These are phyloP conservation scores for Drosophila vallismaia DNA, from an alignment of 2,888 invertebrate genomes.

Conservation along the genomic window DNA sequence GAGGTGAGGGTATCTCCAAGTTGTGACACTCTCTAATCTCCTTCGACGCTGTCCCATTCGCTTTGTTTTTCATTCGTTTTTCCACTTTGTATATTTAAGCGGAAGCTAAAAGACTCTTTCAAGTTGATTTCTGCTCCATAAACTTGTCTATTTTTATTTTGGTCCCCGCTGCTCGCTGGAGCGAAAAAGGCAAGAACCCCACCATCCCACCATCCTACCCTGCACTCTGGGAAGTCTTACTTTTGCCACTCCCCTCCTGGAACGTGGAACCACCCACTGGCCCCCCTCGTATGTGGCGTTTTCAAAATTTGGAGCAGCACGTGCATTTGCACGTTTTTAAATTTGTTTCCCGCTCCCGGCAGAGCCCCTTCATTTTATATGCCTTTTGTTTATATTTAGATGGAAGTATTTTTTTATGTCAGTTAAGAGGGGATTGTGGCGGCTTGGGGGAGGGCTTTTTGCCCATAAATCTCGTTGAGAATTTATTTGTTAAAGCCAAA, in stretches of 20 bases:
- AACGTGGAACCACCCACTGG: background rate
- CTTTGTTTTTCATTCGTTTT: constrained; percentile 43
- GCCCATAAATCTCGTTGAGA: constrained; percentile 27
- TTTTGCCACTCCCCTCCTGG: background rate
- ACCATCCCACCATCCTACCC: background rate
- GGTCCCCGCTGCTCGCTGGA: constrained; percentile 62
- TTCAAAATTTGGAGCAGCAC: constrained; percentile 71
- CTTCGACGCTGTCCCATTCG: constrained; percentile 7
- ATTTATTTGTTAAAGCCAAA: constrained; percentile 72
- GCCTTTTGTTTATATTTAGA: constrained; percentile 76
- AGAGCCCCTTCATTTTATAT: constrained; percentile 35
- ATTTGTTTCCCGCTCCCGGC: constrained; percentile 39
- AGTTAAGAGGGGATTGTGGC: constrained; percentile 51
- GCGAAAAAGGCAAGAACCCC: constrained; percentile 44
- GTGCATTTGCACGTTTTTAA: constrained; percentile 72
- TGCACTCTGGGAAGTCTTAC: too few relatives aligned
- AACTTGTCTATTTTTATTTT: constrained; percentile 74
- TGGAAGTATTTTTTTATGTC: constrained; percentile 70
- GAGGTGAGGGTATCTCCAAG: constrained; percentile 14
- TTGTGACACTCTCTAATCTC: background rate
- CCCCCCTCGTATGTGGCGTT: constrained; percentile 34
- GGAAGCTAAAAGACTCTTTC: constrained; percentile 77
- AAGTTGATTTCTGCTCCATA: constrained; percentile 78
- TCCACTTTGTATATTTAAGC: constrained; percentile 60
- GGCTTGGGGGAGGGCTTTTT: constrained; percentile 34